Percentiles rank a stretch among this genome's conserved stretches.
phyloP scores from a whole-genome alignment of 2,113 vertebrate genomes.

The Motacilla alba region DNA sequence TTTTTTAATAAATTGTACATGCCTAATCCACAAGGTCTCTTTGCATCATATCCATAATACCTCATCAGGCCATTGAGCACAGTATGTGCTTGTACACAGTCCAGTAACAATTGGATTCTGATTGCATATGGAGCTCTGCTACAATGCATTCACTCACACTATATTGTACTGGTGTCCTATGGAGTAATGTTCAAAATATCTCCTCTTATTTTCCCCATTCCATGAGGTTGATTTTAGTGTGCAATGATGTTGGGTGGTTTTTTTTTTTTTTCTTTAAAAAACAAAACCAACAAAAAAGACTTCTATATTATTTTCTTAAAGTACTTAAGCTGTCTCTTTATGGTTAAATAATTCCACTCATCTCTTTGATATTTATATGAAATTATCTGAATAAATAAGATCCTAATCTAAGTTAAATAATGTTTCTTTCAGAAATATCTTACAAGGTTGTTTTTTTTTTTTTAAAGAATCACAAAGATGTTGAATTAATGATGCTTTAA shows the following conservation, averaged over 20 bases:
- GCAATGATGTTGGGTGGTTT: neutral
- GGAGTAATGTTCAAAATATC: conserved; percentile 81
- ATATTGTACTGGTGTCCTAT: conserved; percentile 77
- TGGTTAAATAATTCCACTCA: conserved; percentile 68
- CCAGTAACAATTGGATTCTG: conserved; percentile 84
- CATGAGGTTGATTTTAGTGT: conserved; percentile 74
- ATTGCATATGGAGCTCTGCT: conserved; percentile 77
- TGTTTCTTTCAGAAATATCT: conserved; percentile 59
- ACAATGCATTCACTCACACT: conserved; percentile 74
- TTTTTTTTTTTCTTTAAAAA: neutral
- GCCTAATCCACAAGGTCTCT: conserved; percentile 74
- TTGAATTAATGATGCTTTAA: conserved; percentile 81
- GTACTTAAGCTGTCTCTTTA: conserved; percentile 54
- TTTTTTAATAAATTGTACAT: conserved; percentile 76
- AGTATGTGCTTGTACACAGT: conserved; percentile 83
- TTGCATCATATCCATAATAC: conserved; percentile 82
- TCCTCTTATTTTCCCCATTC: conserved; percentile 73
- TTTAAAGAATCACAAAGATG: conserved; percentile 59
- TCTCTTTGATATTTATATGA: conserved; percentile 67
- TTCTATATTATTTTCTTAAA: conserved; percentile 56
- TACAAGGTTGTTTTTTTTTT: conserved; percentile 39
- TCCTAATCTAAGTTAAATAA: conserved; percentile 72
- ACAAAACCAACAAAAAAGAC: neutral
- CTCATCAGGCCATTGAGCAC: conserved; percentile 93
- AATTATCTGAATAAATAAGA: conserved; percentile 75